Evolutionary conservation across 2,888 invertebrate species (phyloP).

Genomic region (Papilio elwesi): DNA sequence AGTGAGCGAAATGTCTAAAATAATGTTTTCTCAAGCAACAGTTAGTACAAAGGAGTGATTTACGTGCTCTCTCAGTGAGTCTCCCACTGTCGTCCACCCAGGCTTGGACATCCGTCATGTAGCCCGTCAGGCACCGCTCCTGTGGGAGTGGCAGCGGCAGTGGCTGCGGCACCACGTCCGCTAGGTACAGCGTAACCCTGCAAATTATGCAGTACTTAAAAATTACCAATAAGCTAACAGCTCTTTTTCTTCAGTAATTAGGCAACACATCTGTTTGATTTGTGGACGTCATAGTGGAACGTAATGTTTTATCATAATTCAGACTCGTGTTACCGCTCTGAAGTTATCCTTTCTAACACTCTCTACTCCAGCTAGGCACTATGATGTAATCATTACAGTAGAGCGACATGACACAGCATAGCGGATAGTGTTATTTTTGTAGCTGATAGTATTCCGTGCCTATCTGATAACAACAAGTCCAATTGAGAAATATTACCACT

Average conservation of each 20-base stretch:
- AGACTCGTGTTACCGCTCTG: too few species aligned
- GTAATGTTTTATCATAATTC: too few species aligned
- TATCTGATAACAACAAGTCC: not conserved
- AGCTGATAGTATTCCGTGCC: not conserved
- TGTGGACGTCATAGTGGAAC: too few species aligned
- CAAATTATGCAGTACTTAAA: not conserved
- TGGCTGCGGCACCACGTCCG: not conserved
- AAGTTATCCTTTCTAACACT: too few species aligned
- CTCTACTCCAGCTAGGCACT: too few species aligned
- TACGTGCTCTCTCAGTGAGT: constrained; percentile 54
- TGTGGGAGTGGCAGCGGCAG: too few species aligned
- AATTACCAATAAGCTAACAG: not conserved
- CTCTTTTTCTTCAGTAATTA: too few species aligned
- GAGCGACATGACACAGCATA: too few species aligned
- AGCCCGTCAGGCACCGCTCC: constrained; percentile 63
- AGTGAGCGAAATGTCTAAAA: too few species aligned
- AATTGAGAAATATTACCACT: not conserved
- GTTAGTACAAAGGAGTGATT: constrained; percentile 43
- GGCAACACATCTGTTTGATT: too few species aligned
- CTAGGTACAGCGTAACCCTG: not conserved
- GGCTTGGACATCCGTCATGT: constrained; percentile 70
- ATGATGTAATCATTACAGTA: too few species aligned
- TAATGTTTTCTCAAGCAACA: not conserved
- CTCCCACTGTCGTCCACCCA: constrained; percentile 66
- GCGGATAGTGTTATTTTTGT: too few species aligned